Base-by-base conservation (phyloP, 2,797 vertebrate genomes). In the Heterohyrax brucei region DNA sequence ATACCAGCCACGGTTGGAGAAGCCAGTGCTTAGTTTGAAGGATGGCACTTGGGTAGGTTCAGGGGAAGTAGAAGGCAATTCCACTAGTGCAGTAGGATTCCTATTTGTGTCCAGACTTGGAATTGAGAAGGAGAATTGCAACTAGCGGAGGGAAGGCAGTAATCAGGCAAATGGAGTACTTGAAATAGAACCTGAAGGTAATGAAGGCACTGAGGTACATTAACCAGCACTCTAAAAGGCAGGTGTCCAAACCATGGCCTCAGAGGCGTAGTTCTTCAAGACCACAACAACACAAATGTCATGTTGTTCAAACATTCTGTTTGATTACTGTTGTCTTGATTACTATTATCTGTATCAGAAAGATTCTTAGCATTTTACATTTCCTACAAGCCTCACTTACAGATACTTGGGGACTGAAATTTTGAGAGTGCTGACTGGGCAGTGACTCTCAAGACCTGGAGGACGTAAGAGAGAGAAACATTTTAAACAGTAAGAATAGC, bases 121-220 rank as follows among this genome's bases (percentile, higher is more conserved):
- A 80, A 75, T 44, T 76, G 50, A 82, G 30, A 87, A 56, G 26
- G 53, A 92, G 5, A 64, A 75, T 16, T 84, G 9, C 39, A n/a
- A 86, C 48, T 39, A 33, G 90, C 62, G 8, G 9, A 7, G 8
- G 39, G 30, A 28, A 10, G 0, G 6, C 22, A n/a, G 0, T 50
- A 10, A 18, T 62, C 14, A 86, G 78, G 44, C 48, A 72, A 87
- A 10, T 19, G n/a, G 0, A 72, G 5, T 28, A 46, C 39, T 84
- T 30, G 61, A 96, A 89, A 46, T 46, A 62, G 30, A 84, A n/a
- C 28, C 5, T 64, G 87, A 84, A 50, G 56, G 68, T 44, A 83
- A 59, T 46, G 16, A 76, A 64, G 39, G 16, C 62, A 50, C 21
- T 66, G 64, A 28, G 2, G 80, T 48, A 16, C 19, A 19, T 48